These are phyloP conservation scores for Microctenopoma lineatum DNA, from an alignment of 2,797 vertebrate genomes.

Conservation along the genomic window DNA sequence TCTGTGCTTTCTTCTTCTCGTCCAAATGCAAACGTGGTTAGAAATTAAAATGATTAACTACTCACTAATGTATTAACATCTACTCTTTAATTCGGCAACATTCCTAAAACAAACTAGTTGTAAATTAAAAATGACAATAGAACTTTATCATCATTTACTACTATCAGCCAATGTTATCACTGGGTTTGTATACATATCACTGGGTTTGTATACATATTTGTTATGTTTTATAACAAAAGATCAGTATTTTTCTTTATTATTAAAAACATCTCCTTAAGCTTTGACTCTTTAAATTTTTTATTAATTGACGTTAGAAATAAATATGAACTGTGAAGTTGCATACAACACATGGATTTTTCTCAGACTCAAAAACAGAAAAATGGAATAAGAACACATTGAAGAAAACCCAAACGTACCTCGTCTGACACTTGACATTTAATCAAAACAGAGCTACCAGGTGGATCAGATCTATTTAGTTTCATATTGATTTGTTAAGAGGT, in stretches of 20 bases:
- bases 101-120: too few relatives aligned
- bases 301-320: too few relatives aligned
- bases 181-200: too few relatives aligned
- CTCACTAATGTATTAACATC: background rate
- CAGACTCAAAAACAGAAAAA: background rate
- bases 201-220: too few relatives aligned
- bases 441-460: background rate
- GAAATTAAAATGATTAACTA: rapidly evolving
- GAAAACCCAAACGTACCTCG: background rate
- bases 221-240: too few relatives aligned
- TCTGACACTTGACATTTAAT: conserved; percentile 26
- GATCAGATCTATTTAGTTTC: background rate
- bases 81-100: conserved; percentile 7
- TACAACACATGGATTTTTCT: background rate
- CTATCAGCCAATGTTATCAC: too few relatives aligned
- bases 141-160: too few relatives aligned
- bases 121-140: too few relatives aligned
- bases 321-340: too few relatives aligned
- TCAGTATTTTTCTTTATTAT: too few relatives aligned
- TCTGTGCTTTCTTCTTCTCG: background rate
- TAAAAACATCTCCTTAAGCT: too few relatives aligned
- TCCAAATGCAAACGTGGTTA: rapidly evolving
- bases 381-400: background rate
- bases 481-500: conserved; percentile 22
- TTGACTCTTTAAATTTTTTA: too few relatives aligned